phyloP scores from a whole-genome alignment of 2,888 invertebrate genomes.

The Stegophylla sp. region DNA sequence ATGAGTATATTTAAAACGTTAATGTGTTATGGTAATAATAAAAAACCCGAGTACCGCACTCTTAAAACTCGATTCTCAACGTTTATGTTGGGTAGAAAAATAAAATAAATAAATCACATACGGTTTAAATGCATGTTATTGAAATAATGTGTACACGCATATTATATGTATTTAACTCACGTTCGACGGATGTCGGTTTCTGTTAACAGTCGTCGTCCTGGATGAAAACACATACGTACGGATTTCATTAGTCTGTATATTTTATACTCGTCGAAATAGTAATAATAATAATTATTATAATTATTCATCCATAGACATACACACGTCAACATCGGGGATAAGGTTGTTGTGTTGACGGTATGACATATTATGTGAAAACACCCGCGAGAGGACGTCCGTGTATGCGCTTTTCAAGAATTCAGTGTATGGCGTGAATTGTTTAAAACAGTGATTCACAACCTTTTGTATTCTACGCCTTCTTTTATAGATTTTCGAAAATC shows the following conservation, averaged over 20 bases:
- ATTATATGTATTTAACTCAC: slow-evolving; percentile 31
- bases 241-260: slow-evolving; percentile 1
- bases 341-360: neutral
- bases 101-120: neutral
- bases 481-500: too few species aligned
- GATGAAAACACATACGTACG: neutral
- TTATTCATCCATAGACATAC: slow-evolving; percentile 7
- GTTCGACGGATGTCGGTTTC: slow-evolving; percentile 2
- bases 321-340: neutral
- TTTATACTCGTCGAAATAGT: slow-evolving; percentile 15
- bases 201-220: neutral
- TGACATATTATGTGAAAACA: slow-evolving; percentile 15
- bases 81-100: neutral
- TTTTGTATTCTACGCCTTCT: too few species aligned
- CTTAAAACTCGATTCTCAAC: neutral
- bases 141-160: neutral
- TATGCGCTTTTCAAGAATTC: neutral
- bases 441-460: too few species aligned
- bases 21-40: neutral
- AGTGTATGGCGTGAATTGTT: too few species aligned
- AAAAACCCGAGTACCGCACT: neutral
- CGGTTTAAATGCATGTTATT: neutral
- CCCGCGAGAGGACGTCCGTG: neutral
- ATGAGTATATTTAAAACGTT: too few species aligned
- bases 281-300: neutral